Evolutionary conservation across 2,888 invertebrate genomes (phyloP).

Genomic region (Nemotelus pantherinus): DNA sequence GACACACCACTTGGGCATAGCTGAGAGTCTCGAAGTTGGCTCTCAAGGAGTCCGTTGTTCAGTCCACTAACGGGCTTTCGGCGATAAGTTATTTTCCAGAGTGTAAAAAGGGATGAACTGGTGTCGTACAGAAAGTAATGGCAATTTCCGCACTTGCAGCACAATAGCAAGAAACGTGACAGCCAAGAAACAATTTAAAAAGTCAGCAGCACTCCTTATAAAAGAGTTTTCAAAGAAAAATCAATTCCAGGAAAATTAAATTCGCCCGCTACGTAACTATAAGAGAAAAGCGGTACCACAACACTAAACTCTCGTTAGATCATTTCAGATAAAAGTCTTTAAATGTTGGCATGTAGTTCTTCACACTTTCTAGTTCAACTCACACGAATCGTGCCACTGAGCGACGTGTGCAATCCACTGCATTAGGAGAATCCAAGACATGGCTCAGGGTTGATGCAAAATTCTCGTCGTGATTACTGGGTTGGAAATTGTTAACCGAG

Average conservation of each 20-base stretch:
- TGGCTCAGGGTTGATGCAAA: not conserved
- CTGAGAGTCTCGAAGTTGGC: not conserved
- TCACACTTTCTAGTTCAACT: not conserved
- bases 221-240: constrained; percentile 42
- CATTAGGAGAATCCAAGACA: not conserved
- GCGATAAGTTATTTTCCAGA: not conserved
- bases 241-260: constrained; percentile 39
- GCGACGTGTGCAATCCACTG: constrained; percentile 9
- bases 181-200: constrained; percentile 42
- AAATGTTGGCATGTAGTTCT: not conserved
- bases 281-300: constrained; percentile 24
- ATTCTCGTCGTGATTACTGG: not conserved
- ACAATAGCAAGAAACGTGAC: constrained; percentile 41
- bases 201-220: constrained; percentile 40
- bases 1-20: not conserved
- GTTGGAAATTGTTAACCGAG: too few species aligned
- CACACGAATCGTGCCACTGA: not conserved
- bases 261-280: constrained; percentile 16
- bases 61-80: not conserved
- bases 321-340: constrained; percentile 26
- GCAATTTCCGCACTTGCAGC: constrained; percentile 30
- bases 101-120: not conserved
- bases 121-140: not conserved
- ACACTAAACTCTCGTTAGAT: constrained; percentile 25
- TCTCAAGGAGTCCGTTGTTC: not conserved